Conservation (phyloP, 2,797 vertebrate genomes). For the Silurus aristotelis region DNA sequence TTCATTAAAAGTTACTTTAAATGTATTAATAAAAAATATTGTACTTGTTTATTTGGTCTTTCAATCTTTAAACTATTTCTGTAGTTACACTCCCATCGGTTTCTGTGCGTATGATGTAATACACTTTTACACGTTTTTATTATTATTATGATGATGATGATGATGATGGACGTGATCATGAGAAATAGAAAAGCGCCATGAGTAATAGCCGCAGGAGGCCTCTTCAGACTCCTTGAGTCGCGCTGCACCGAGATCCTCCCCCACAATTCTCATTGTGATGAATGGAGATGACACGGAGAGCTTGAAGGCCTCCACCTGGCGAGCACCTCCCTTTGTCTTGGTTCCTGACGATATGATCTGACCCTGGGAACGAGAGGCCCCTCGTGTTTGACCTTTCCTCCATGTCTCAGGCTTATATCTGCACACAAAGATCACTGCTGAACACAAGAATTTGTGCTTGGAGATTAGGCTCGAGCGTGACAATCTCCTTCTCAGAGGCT, state of each 20-base stretch:
- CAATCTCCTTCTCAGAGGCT: background rate
- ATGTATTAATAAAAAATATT: background rate
- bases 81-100: background rate
- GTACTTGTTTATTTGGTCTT: too few species aligned
- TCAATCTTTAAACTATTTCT: background rate
- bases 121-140: background rate
- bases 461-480: background rate
- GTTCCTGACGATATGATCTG: constrained; percentile 71
- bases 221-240: constrained; percentile 45
- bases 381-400: constrained; percentile 72
- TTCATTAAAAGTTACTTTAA: too few species aligned
- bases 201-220: constrained; percentile 44
- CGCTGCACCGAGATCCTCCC: constrained; percentile 51
- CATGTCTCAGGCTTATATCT: constrained; percentile 53
- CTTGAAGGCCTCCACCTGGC: constrained; percentile 51
- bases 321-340: constrained; percentile 71
- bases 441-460: constrained; percentile 26
- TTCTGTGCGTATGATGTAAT: background rate
- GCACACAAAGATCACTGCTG: background rate
- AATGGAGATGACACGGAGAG: constrained; percentile 52
- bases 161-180: background rate
- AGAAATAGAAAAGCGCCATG: constrained; percentile 35
- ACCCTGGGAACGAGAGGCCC: constrained; percentile 67
- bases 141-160: background rate
- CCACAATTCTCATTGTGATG: constrained; percentile 49